A percentile compares a stretch with the other conserved stretches of the same genome.
Evolutionary conservation across 53 echinoderm and acorn worm species (phyloP).

Genomic region (Luidia sarsii): DNA sequence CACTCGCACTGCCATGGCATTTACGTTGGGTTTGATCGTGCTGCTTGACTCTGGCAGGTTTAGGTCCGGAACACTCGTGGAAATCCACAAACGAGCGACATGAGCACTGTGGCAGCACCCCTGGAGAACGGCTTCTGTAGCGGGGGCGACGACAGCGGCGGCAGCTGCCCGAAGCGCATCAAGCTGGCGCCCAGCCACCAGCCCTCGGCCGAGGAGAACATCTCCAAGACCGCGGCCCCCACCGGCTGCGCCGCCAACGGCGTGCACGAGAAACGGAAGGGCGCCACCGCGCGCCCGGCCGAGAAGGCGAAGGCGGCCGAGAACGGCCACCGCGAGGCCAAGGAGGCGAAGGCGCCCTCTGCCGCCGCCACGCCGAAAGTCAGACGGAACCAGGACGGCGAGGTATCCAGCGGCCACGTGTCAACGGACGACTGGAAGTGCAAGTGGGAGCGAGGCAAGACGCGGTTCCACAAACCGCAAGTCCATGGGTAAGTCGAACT

Average conservation of each 20-base stretch:
- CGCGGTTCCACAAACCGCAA: slow-evolving; percentile 78
- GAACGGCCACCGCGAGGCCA: slow-evolving; percentile 34
- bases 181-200: neutral
- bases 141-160: slow-evolving; percentile 19
- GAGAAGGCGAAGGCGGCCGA: slow-evolving; percentile 21
- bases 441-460: slow-evolving; percentile 84
- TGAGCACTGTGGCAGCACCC: slow-evolving; percentile 25
- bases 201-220: neutral
- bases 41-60: no score
- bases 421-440: slow-evolving; percentile 71
- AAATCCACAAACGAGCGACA: neutral
- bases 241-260: slow-evolving; percentile 11
- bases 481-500: slow-evolving; percentile 76
- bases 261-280: slow-evolving; percentile 17
- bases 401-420: slow-evolving; percentile 73
- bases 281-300: slow-evolving; percentile 9
- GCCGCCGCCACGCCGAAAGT: neutral
- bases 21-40: neutral
- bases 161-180: slow-evolving; percentile 27
- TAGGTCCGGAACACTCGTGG: no score
- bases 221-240: neutral
- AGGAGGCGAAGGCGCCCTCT: neutral
- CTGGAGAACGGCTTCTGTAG: slow-evolving; percentile 23
- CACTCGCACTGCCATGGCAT: neutral
- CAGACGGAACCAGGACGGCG: slow-evolving; percentile 88